Conservation (phyloP, 1,140 invertebrate species). For the Drosophila sp. region DNA sequence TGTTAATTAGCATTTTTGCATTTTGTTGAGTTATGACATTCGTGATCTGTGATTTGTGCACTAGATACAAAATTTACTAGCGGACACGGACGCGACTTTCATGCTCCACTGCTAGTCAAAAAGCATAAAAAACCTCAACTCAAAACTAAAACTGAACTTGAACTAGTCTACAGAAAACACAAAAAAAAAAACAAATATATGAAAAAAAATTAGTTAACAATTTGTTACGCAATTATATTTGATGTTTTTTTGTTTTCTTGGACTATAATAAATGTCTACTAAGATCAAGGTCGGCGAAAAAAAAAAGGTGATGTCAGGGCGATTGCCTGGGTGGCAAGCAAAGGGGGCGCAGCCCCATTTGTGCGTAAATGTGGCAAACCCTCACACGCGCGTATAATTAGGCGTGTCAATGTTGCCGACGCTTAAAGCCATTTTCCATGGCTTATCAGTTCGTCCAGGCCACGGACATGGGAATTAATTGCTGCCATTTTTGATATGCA, state of each 20-base stretch:
- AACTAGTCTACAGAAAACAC: conserved; percentile 43
- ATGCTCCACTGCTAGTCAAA: conserved; percentile 67
- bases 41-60: conserved; percentile 53
- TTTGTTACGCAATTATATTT: conserved; percentile 77
- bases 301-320: conserved; percentile 69
- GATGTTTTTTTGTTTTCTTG: conserved; percentile 45
- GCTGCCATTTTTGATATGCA: conserved; percentile 77
- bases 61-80: conserved; percentile 65
- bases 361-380: conserved; percentile 72
- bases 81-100: conserved; percentile 79
- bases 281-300: conserved; percentile 65
- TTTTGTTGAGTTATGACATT: conserved; percentile 71
- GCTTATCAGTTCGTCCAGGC: conserved; percentile 55
- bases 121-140: conserved; percentile 25
- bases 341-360: conserved; percentile 47
- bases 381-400: conserved; percentile 63
- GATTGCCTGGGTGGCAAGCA: conserved; percentile 59
- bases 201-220: conserved; percentile 70
- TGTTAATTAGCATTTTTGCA: conserved; percentile 73
- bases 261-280: conserved; percentile 24
- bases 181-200: conserved; percentile 27
- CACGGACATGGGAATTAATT: conserved; percentile 73
- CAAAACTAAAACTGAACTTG: conserved; percentile 56
- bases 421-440: conserved; percentile 69
- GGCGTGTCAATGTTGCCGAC: conserved; percentile 71